Conservation (phyloP, 2,797 vertebrate species). For the Melanogrammus aeglefinus region DNA sequence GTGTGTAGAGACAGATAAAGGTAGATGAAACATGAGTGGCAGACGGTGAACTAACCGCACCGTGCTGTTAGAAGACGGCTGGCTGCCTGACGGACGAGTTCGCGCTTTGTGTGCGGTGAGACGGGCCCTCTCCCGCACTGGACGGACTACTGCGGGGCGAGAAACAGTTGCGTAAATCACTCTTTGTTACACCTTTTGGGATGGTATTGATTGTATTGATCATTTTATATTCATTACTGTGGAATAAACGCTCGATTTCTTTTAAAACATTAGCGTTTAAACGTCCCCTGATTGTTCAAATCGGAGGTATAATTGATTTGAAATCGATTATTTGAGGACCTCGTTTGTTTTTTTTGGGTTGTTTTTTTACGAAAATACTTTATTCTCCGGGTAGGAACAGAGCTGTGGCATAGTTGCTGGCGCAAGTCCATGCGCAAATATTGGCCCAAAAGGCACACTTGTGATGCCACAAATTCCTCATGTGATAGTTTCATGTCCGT, state of each 20-base stretch:
- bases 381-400: not conserved
- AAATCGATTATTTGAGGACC: slow-evolving; percentile 60
- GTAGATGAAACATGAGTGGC: slow-evolving; percentile 37
- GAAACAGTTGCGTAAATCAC: slow-evolving; percentile 76
- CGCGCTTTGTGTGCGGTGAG: slow-evolving; percentile 79
- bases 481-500: not conserved
- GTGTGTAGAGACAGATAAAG: slow-evolving; percentile 19
- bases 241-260: slow-evolving; percentile 38
- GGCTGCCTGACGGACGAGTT: slow-evolving; percentile 70
- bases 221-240: slow-evolving; percentile 62
- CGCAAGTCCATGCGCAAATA: not conserved
- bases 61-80: slow-evolving; percentile 76
- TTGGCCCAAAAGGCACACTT: not conserved
- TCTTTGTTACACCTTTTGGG: slow-evolving; percentile 70
- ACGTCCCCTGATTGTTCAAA: slow-evolving; percentile 13
- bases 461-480: not conserved
- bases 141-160: slow-evolving; percentile 77
- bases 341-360: slow-evolving; percentile 25
- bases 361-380: not conserved
- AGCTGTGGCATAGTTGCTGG: not conserved
- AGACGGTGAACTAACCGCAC: slow-evolving; percentile 80
- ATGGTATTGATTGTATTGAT: slow-evolving; percentile 70
- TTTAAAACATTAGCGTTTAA: slow-evolving; percentile 33
- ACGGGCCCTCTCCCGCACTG: slow-evolving; percentile 78
- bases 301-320: slow-evolving; percentile 39